Conservation (phyloP, 2,888 invertebrate genomes). For the Himalopsyche japonica region DNA sequence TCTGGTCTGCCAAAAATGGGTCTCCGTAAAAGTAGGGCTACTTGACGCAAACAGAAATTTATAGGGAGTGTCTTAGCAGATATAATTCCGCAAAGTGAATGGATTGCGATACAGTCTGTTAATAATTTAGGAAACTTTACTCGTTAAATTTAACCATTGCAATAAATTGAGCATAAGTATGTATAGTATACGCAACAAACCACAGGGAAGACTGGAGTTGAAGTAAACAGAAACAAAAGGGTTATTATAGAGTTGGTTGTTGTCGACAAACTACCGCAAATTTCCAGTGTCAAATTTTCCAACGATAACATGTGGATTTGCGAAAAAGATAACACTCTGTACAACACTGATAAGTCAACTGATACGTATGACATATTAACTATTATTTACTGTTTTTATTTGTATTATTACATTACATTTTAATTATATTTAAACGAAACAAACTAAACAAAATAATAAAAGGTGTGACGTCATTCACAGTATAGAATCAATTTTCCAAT, state of each 20-base stretch:
- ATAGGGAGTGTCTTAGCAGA: background rate
- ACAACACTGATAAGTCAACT: background rate
- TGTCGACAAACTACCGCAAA: background rate
- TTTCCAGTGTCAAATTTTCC: background rate
- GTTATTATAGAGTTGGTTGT: background rate
- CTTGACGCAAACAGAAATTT: background rate
- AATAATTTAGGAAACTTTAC: slow-evolving; percentile 39
- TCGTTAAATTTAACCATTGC: slow-evolving; percentile 38
- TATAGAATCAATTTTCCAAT: too few relatives aligned
- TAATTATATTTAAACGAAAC: too few relatives aligned
- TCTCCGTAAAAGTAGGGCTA: background rate
- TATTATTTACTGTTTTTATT: too few relatives aligned
- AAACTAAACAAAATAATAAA: too few relatives aligned
- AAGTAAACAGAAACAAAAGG: background rate
- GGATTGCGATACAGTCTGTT: slow-evolving; percentile 34
- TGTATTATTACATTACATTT: too few relatives aligned
- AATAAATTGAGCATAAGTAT: slow-evolving; percentile 36
- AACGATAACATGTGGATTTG: background rate
- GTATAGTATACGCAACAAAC: background rate
- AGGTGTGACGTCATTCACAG: too few relatives aligned
- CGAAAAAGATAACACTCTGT: background rate
- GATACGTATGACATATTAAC: too few relatives aligned
- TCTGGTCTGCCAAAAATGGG: background rate
- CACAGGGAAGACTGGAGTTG: background rate
- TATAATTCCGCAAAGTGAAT: slow-evolving; percentile 16